These are phyloP conservation scores for Momotus momota DNA, from an alignment of 2,797 vertebrate genomes.

Conservation along the genomic window DNA sequence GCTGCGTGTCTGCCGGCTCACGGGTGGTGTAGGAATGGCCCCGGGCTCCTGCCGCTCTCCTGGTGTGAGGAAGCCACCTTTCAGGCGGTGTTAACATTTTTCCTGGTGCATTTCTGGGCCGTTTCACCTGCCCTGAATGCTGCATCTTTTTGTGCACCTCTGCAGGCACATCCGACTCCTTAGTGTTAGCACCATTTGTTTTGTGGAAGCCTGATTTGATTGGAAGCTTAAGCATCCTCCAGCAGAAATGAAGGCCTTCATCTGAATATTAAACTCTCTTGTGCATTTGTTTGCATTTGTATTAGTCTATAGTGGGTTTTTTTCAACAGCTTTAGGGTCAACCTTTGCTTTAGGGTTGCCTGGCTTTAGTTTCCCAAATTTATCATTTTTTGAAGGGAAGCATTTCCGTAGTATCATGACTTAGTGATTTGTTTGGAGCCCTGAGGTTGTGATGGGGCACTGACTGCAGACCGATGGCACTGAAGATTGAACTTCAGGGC, in stretches of 20 bases:
- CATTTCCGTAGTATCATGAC: background rate
- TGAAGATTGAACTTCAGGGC: background rate
- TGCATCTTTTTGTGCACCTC: background rate
- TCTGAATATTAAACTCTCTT: background rate
- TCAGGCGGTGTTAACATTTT: background rate
- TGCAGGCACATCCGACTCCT: background rate
- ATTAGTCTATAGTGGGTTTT: rapidly evolving
- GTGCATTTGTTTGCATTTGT: background rate
- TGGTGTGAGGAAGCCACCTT: background rate
- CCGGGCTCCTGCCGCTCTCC: background rate
- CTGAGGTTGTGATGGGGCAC: background rate
- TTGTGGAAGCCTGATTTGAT: background rate
- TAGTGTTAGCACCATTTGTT: background rate
- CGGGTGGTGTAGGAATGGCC: background rate
- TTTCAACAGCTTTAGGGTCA: background rate
- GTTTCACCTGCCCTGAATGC: background rate
- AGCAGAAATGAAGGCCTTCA: background rate
- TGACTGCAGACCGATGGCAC: background rate
- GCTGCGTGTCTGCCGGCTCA: background rate
- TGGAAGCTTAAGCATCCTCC: background rate
- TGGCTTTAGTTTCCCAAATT: background rate
- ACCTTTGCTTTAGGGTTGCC: background rate
- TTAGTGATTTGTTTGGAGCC: background rate
- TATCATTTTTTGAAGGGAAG: background rate
- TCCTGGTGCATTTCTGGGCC: background rate